Conservation (phyloP, 2,113 vertebrate species). For the Andinoacara biseriatus region DNA sequence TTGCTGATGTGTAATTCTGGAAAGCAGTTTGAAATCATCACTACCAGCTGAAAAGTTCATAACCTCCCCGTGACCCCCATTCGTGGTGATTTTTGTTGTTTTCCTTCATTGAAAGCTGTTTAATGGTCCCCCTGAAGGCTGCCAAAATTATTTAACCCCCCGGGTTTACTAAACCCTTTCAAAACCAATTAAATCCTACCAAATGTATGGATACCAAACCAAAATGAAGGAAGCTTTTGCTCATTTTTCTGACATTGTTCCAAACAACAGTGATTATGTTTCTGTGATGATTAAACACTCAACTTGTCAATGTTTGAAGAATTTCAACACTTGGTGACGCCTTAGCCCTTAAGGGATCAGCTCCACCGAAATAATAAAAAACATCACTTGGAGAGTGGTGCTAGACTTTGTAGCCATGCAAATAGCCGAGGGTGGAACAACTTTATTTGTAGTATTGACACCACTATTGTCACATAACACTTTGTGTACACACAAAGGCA, state of each 20-base stretch:
- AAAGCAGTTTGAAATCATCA: slow-evolving; percentile 28
- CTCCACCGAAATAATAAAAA: not conserved
- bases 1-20: not conserved
- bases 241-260: not conserved
- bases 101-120: slow-evolving; percentile 3
- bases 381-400: not conserved
- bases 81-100: slow-evolving; percentile 12
- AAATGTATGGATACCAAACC: slow-evolving; percentile 9
- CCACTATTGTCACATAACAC: no score
- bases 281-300: slow-evolving; percentile 1
- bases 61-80: slow-evolving; percentile 11
- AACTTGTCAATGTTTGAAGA: slow-evolving; percentile 10
- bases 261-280: slow-evolving; percentile 4
- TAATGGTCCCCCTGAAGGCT: not conserved
- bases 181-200: slow-evolving; percentile 23
- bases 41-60: not conserved
- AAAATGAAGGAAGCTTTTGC: not conserved
- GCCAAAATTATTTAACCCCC: slow-evolving; percentile 14
- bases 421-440: no score
- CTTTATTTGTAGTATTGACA: no score
- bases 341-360: not conserved
- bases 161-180: slow-evolving; percentile 43
- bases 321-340: not conserved
- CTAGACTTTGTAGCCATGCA: not conserved
- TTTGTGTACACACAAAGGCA: no score